Evolutionary conservation across 1,140 invertebrate genomes (phyloP).

Genomic region (Phocides pigmalion): DNA sequence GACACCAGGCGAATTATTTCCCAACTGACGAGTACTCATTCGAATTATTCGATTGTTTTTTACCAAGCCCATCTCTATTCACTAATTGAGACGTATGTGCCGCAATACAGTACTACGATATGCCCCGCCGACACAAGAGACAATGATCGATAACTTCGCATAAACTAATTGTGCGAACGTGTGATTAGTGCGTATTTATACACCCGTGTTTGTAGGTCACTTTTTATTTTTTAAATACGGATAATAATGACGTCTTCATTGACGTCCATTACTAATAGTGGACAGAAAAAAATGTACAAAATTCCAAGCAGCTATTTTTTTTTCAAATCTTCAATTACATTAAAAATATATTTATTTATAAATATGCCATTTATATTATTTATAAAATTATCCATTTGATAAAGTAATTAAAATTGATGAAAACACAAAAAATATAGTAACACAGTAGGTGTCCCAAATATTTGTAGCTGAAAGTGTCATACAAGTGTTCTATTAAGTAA

Average conservation of each 20-base stretch:
- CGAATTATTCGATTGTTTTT: constrained; percentile 6
- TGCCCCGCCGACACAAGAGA: constrained; percentile 33
- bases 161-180: constrained; percentile 29
- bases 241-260: neutral
- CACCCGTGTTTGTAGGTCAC: constrained; percentile 5
- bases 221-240: constrained; percentile 18
- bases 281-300: neutral
- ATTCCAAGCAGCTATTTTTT: too few relatives aligned
- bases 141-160: constrained; percentile 35
- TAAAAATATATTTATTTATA: too few relatives aligned
- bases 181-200: constrained; percentile 30
- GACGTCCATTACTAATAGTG: neutral
- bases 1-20: too few relatives aligned
- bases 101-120: constrained; percentile 31
- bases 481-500: too few relatives aligned
- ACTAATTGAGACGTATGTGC: constrained; percentile 40
- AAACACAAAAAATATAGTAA: too few relatives aligned
- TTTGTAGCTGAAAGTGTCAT: too few relatives aligned
- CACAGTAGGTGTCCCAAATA: too few relatives aligned
- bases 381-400: too few relatives aligned
- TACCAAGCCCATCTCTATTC: neutral
- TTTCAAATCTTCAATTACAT: too few relatives aligned
- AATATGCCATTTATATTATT: too few relatives aligned
- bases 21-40: neutral
- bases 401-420: too few relatives aligned